Base-by-base conservation (phyloP, 1,140 invertebrate species). In the Euwallacea similis region DNA sequence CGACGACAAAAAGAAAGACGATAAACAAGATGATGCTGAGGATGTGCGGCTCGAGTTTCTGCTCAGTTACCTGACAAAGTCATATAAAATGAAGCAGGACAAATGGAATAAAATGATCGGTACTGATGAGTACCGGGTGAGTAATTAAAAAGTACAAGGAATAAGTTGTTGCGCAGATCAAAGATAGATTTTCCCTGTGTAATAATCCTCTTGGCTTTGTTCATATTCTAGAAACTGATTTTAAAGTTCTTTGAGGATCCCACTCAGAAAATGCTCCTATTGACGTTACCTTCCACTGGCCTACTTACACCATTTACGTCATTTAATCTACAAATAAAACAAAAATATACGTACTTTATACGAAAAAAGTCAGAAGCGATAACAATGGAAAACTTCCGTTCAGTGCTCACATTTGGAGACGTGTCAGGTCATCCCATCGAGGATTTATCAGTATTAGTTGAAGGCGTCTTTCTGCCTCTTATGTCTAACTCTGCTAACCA, bases 61-160 rank as follows among this genome's bases (percentile, higher is more conserved):
- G 7, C 76, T 80, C 68, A 81, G 80, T 69, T 84, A 84, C 75
- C 70, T 84, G 11, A 78, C 77, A 47, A 89, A 88, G 78, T 86
- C 89, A 11, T 80, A 91, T 75, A 86, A 86, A 78, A 79, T 93
- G 33, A 93, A 93, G 83, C 81, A 85, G 53, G 92, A 94, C 62
- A 90, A 88, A 84, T 94, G 91, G 89, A 80, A 82, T 53, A 92
- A 91, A 82, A 88, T 94, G 87, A 87, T 92, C 76, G 83, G 82
- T 67, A 84, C 84, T 21, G 88, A 90, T 46, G 90, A 92, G 64
- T 86, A 84, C 47, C 88, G 86, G 79, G 86, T 86, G 80, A 71
- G 62, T 71, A 15, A 56, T 8, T 0, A 33, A 50, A 50, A 10
- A 50, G 9, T 6, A 6, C 13, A 50, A 50, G 46, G 6, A 1